Conservation (phyloP, 2,113 vertebrate genomes). For the Motacilla tschutschensis region DNA sequence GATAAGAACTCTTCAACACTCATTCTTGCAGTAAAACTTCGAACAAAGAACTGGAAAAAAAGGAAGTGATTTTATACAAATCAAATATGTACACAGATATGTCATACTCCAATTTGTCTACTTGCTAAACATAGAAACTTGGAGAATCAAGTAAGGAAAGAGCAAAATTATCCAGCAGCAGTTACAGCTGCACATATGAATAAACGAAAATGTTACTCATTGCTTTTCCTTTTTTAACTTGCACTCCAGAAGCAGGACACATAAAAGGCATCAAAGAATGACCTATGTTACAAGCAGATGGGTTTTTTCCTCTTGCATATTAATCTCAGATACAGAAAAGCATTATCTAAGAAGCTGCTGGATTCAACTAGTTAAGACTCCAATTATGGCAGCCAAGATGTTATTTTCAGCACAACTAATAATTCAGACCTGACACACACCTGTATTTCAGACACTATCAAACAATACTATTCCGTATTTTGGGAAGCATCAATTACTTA, state of each 20-base stretch:
- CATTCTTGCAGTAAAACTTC: not conserved
- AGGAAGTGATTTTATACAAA: not conserved
- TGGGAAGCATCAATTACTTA: not conserved
- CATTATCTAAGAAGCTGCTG: not conserved
- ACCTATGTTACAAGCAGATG: not conserved
- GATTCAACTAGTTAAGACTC: not conserved
- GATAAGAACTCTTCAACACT: not conserved
- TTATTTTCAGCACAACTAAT: not conserved
- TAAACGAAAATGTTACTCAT: not conserved
- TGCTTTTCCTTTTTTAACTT: not conserved
- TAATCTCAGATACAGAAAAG: not conserved
- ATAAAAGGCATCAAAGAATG: not conserved
- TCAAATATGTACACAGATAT: not conserved
- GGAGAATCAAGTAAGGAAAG: not conserved
- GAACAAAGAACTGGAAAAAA: not conserved
- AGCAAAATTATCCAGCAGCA: constrained; percentile 6
- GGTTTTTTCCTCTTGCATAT: not conserved
- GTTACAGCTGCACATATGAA: not conserved
- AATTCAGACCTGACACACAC: not conserved
- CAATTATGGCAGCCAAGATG: not conserved
- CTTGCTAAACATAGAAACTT: constrained; percentile 11
- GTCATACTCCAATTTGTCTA: not conserved
- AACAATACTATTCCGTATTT: not conserved
- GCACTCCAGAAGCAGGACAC: not conserved
- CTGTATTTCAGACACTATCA: not conserved